phyloP scores from a whole-genome alignment of 2,797 vertebrate genomes.

The Catharus ustulatus region DNA sequence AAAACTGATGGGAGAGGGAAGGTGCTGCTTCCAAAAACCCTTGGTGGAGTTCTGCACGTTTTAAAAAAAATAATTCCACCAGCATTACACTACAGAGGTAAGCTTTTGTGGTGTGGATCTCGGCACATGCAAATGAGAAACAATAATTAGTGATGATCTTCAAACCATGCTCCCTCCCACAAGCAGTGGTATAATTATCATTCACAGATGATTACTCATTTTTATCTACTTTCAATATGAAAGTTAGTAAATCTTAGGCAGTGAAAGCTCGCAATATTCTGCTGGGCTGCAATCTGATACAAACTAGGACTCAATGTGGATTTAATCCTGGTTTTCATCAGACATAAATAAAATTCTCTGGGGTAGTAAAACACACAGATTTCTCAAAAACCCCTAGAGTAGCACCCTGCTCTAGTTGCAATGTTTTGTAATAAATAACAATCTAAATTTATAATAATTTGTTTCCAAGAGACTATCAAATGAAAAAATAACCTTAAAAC shows the following conservation, averaged over 20 bases:
- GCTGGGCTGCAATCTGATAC: not conserved
- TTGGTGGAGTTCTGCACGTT: not conserved
- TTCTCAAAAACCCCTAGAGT: not conserved
- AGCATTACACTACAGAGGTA: not conserved
- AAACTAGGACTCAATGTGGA: not conserved
- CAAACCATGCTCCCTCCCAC: constrained; percentile 46
- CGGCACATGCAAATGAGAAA: constrained; percentile 32
- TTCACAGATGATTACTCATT: constrained; percentile 54
- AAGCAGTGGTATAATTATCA: constrained; percentile 20
- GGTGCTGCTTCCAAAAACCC: not conserved
- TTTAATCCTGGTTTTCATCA: not conserved
- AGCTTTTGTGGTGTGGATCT: not conserved
- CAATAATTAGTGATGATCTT: constrained; percentile 13
- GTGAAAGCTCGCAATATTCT: not conserved
- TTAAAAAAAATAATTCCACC: not conserved
- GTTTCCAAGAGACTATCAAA: not conserved
- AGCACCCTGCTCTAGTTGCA: not conserved
- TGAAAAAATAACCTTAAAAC: not conserved
- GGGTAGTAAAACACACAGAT: not conserved
- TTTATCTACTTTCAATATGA: constrained; percentile 23
- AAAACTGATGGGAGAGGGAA: not conserved
- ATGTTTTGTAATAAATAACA: not conserved
- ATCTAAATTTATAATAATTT: not conserved
- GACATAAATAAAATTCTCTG: not conserved
- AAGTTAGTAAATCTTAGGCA: constrained; percentile 14